Evolutionary conservation across 2,797 vertebrate species (phyloP).

Genomic region (Graptemys geographica): DNA sequence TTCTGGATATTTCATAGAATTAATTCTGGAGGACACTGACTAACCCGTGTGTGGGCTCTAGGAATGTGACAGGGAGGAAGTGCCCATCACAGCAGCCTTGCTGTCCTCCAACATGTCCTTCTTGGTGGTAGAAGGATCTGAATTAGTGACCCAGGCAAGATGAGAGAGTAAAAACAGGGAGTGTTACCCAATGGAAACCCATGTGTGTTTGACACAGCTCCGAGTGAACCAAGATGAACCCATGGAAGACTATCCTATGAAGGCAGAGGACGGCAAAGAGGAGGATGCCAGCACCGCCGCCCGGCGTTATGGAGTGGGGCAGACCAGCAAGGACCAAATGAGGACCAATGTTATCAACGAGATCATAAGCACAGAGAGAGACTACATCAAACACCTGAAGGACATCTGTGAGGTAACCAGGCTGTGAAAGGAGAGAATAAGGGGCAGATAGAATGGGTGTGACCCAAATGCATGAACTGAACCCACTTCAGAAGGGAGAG

Average conservation of each 20-base stretch:
- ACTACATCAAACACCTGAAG: constrained; percentile 97
- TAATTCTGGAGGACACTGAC: not conserved
- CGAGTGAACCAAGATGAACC: constrained; percentile 98
- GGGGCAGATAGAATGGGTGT: not conserved
- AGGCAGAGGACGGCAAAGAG: constrained; percentile 80
- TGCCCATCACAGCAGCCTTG: not conserved
- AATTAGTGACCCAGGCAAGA: fast-evolving
- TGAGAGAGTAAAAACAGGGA: not conserved
- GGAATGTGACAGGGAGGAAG: not conserved
- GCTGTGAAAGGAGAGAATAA: fast-evolving
- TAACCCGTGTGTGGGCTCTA: not conserved
- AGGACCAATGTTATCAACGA: constrained; percentile 96
- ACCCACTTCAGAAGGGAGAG: not conserved
- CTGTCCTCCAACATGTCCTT: not conserved
- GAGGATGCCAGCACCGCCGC: constrained; percentile 76
- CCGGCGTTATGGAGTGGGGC: constrained; percentile 84
- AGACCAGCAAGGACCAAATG: constrained; percentile 96
- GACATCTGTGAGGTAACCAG: constrained; percentile 94
- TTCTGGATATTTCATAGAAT: not conserved
- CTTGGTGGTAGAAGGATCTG: not conserved
- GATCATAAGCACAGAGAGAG: constrained; percentile 96
- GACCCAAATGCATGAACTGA: not conserved
- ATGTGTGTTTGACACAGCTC: constrained; percentile 78
- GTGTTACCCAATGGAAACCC: not conserved
- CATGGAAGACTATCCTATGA: constrained; percentile 87